Evolutionary conservation across 2,888 invertebrate genomes (phyloP).

Genomic region (Pycnomerus fuliginosus): DNA sequence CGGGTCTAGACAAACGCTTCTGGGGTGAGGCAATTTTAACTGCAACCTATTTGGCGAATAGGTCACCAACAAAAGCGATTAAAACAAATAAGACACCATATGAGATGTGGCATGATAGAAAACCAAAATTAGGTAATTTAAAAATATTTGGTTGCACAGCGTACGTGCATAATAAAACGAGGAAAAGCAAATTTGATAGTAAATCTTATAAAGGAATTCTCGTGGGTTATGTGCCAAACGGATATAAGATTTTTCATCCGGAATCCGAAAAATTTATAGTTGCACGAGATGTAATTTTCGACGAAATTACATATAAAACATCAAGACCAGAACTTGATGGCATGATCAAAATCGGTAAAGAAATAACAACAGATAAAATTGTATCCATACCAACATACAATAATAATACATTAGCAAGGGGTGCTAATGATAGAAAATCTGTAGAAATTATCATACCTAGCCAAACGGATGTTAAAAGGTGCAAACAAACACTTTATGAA

Average conservation of each 20-base stretch:
- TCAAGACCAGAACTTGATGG: constrained; percentile 1
- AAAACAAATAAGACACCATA: constrained; percentile 17
- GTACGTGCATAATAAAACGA: constrained; percentile 41
- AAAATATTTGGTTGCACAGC: constrained; percentile 41
- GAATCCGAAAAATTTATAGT: constrained; percentile 34
- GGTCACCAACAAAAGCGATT: constrained; percentile 28
- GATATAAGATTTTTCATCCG: constrained; percentile 40
- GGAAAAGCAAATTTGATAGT: constrained; percentile 39
- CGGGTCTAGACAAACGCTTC: constrained; percentile 38
- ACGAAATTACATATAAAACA: constrained; percentile 28
- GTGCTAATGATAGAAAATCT: background rate
- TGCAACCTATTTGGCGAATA: constrained; percentile 26
- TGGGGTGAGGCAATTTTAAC: constrained; percentile 38
- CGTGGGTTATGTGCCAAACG: constrained; percentile 40
- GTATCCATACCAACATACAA: background rate
- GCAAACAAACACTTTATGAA: background rate
- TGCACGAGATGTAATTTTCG: constrained; percentile 40
- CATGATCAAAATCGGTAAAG: constrained; percentile 1
- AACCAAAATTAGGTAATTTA: constrained; percentile 37
- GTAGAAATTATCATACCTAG: background rate
- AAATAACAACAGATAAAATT: background rate
- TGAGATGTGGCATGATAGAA: constrained; percentile 37
- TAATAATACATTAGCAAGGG: background rate
- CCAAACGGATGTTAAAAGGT: background rate
- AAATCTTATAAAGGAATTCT: constrained; percentile 44